Evolutionary conservation across 2,888 invertebrate genomes (phyloP).

Genomic region (Ectemnius cavifrons): DNA sequence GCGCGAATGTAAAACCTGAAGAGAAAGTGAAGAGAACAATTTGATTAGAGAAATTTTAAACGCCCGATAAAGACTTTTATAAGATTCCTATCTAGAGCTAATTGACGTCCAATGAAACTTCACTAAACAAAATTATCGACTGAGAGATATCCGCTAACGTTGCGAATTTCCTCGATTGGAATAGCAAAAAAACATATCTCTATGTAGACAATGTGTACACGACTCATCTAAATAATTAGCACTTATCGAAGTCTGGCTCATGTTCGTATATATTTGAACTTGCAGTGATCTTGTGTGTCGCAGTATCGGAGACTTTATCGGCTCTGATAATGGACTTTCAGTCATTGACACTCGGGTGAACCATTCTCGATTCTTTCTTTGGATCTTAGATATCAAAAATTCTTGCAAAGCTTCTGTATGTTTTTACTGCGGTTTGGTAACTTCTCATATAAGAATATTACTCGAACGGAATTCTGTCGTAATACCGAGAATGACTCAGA

Average conservation of each 20-base stretch:
- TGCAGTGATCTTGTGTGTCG: no score
- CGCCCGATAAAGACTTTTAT: not conserved
- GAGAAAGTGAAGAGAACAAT: not conserved
- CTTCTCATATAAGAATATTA: no score
- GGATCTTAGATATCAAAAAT: no score
- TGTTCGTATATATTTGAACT: no score
- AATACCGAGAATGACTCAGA: no score
- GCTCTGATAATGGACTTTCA: not conserved
- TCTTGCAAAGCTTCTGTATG: no score
- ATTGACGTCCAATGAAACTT: not conserved
- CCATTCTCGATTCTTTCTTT: no score
- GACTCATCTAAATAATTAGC: not conserved
- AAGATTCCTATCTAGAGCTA: not conserved
- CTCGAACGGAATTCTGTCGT: no score
- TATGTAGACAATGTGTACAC: not conserved
- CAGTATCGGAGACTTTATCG: not conserved
- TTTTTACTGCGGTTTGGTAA: no score
- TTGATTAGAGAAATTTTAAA: not conserved
- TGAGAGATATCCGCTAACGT: not conserved
- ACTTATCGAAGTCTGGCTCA: no score
- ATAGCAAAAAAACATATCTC: not conserved
- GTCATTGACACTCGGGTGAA: not conserved
- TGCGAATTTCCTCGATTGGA: no score
- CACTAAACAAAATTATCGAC: not conserved
- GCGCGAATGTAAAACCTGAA: conserved; percentile 78